phyloP scores from a whole-genome alignment of 2,888 invertebrate species.

The Asteroscopus sphinx region DNA sequence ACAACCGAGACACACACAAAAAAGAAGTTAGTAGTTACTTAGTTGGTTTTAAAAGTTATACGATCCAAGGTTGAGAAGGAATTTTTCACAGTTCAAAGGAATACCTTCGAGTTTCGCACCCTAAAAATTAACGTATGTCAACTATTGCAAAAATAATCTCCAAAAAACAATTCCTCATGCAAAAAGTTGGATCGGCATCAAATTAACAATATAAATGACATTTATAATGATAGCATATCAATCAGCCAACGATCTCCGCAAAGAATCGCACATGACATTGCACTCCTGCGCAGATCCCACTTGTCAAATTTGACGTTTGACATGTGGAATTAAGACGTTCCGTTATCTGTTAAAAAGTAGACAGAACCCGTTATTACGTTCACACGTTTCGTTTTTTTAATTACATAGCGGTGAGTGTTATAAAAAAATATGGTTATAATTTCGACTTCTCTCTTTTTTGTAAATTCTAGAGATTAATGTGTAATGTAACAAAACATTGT shows the following conservation, averaged over 20 bases:
- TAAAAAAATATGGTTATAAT: conserved; percentile 37
- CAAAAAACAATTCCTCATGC: conserved; percentile 47
- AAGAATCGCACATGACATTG: conserved; percentile 78
- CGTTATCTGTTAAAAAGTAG: conserved; percentile 73
- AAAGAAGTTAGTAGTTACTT: too few species aligned
- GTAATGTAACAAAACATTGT: too few species aligned
- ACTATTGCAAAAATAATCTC: conserved; percentile 20
- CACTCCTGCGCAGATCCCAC: conserved; percentile 62
- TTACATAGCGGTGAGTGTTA: conserved; percentile 72
- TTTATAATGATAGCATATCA: conserved; percentile 81
- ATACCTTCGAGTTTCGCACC: not conserved
- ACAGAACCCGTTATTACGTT: conserved; percentile 82
- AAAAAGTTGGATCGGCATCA: conserved; percentile 57
- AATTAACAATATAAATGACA: conserved; percentile 78
- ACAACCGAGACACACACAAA: too few species aligned
- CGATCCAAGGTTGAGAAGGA: not conserved
- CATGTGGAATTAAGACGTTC: conserved; percentile 80
- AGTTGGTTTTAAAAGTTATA: too few species aligned
- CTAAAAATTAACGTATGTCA: conserved; percentile 8
- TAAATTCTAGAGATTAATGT: too few species aligned
- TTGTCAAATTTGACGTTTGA: conserved; percentile 79
- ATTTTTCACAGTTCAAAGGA: not conserved
- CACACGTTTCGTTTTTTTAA: conserved; percentile 81
- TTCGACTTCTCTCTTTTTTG: too few species aligned
- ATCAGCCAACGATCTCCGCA: conserved; percentile 71